Base-by-base conservation (phyloP, 2,797 vertebrate genomes). In the Acanthis flammea region DNA sequence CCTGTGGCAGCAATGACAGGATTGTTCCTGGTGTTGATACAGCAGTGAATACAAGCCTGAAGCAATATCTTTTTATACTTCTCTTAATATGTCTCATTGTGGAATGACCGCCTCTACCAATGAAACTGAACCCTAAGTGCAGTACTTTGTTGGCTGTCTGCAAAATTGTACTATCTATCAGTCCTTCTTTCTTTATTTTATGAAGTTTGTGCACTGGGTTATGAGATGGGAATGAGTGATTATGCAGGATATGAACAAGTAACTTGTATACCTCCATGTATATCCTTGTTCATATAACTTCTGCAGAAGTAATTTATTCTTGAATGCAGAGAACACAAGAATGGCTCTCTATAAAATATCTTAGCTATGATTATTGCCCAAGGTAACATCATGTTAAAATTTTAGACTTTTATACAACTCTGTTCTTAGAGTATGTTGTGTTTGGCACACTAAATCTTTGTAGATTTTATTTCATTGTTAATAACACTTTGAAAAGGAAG, bases 21-120 rank as follows among this genome's bases (percentile, higher is more conserved):
- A 79, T 57, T 91, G 41, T 84, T 93, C 80, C 65, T 87, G 37
- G 15, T 87, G 55, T 94, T 95, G 95, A 47, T 74, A 53, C 12
- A 87, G 28, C 12, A 31, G 9, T 9, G 33, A 79, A 78, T 51
- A 75, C 27, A 65, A 76, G 57, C 82, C 68, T 77, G 57, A 83
- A 94, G 81, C 68, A 83, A 16, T 48, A 87, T 61, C 3, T 22
- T 67, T 77, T 91, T 71, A 12, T 71, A 45, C 68, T 83, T 87
- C 33, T 13, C 42, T 63, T 55, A 67, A 67, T 80, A 35, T 37
- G 3, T 12, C 71, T 88, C 22, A 2, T 14, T 72, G 60, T 39
- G 58, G 25, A 90, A 77, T 57, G 82, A 35, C 68, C 0, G 0
- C 22, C 22, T 16, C n/a, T 78, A 79, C 33, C 53, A 80, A 5